Evolutionary conservation across 2,888 invertebrate species (phyloP).

Genomic region (Cerastis leucographa): DNA sequence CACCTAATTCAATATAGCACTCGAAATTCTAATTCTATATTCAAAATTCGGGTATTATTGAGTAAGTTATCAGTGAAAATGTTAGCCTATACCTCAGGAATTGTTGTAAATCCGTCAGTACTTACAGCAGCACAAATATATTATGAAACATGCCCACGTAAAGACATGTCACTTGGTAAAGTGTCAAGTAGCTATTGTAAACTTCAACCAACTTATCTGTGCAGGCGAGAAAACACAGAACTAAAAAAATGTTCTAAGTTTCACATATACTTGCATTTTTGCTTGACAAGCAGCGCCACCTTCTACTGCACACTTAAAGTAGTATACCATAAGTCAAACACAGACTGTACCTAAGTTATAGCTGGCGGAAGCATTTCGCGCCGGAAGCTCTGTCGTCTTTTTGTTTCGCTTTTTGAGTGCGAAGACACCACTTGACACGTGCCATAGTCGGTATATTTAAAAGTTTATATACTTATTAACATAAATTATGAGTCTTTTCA

Average conservation of each 20-base stretch:
- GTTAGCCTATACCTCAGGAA: not conserved
- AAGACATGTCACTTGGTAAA: too few species aligned
- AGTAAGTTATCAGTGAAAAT: not conserved
- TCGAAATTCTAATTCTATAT: not conserved
- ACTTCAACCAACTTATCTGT: too few species aligned
- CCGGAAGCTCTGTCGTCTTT: slow-evolving; percentile 83
- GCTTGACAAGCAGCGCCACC: too few species aligned
- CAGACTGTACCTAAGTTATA: slow-evolving; percentile 70
- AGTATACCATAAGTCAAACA: slow-evolving; percentile 7
- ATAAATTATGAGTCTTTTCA: not conserved
- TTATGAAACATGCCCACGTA: not conserved
- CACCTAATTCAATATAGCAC: not conserved
- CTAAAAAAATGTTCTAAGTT: too few species aligned
- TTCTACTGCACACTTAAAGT: too few species aligned
- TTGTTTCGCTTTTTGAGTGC: slow-evolving; percentile 78
- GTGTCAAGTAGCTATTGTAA: too few species aligned
- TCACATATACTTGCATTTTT: too few species aligned
- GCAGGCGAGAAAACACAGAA: too few species aligned
- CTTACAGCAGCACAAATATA: not conserved
- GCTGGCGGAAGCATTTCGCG: slow-evolving; percentile 81
- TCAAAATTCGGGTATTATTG: not conserved
- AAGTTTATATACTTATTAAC: slow-evolving; percentile 13
- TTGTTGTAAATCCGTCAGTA: not conserved
- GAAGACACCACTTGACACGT: slow-evolving; percentile 70
- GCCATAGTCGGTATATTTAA: slow-evolving; percentile 50